These are phyloP conservation scores for Campaea margaritaria DNA, from an alignment of 2,888 invertebrate genomes.

Conservation along the genomic window DNA sequence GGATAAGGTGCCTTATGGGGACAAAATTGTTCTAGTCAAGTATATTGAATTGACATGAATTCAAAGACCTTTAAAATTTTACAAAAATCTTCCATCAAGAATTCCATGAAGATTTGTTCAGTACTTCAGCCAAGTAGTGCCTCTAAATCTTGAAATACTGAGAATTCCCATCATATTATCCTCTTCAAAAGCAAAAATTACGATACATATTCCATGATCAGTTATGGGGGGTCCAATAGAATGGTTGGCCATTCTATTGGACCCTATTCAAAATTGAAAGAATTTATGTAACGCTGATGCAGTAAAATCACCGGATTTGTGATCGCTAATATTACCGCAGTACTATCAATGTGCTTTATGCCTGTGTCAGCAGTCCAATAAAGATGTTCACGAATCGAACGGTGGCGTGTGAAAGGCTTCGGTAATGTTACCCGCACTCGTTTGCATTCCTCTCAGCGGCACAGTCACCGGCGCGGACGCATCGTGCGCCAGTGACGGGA, in stretches of 20 bases:
- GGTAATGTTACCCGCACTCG: constrained; percentile 45
- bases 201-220: no score
- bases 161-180: no score
- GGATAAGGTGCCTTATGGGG: constrained; percentile 40
- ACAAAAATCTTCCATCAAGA: neutral
- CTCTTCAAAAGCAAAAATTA: neutral
- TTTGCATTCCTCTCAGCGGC: constrained; percentile 75
- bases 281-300: constrained; percentile 1
- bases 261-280: neutral
- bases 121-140: no score
- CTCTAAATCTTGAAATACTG: no score
- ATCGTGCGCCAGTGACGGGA: constrained; percentile 36
- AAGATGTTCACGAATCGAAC: constrained; percentile 50
- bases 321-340: neutral
- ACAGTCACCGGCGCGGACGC: constrained; percentile 29
- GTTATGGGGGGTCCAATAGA: no score
- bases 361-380: constrained; percentile 32
- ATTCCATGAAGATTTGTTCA: neutral
- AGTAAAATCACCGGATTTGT: constrained; percentile 13
- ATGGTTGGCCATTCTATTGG: no score
- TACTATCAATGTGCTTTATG: neutral
- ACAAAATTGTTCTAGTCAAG: constrained; percentile 50
- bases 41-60: constrained; percentile 35
- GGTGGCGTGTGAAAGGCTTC: constrained; percentile 65
- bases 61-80: constrained; percentile 8